phyloP scores from a whole-genome alignment of 2,113 vertebrate species.

The Muscicapa adusta region DNA sequence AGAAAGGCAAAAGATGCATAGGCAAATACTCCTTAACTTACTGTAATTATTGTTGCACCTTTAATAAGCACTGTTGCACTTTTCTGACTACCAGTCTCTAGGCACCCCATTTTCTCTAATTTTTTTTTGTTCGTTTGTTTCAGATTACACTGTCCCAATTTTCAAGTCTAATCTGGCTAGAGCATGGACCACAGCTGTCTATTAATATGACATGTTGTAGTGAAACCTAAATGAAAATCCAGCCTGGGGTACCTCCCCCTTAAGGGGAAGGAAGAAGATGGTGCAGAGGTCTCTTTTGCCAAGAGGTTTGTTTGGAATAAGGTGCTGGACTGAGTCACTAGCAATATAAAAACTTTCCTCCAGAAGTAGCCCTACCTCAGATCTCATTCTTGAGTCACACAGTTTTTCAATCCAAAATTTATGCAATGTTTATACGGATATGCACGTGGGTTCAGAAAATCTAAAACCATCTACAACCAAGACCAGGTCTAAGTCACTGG shows the following conservation, averaged over 20 bases:
- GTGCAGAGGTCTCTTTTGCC: neutral
- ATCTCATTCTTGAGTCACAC: neutral
- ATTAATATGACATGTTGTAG: neutral
- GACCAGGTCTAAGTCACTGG: neutral
- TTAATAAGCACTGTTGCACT: neutral
- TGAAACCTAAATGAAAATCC: neutral
- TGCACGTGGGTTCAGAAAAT: neutral
- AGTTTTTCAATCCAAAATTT: neutral
- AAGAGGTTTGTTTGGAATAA: neutral
- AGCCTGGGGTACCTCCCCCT: neutral
- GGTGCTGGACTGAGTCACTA: neutral
- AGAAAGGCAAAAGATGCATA: conserved; percentile 45
- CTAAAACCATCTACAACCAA: neutral
- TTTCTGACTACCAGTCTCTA: neutral
- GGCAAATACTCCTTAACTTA: conserved; percentile 23
- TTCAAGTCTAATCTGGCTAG: neutral
- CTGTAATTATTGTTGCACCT: neutral
- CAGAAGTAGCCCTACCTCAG: neutral
- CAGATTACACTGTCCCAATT: neutral
- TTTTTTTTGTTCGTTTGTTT: neutral
- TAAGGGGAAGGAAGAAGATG: neutral
- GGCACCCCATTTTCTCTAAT: neutral
- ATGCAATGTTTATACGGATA: neutral
- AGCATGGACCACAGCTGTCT: neutral
- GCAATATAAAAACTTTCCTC: neutral